A percentile compares a stretch with the other conserved stretches of the same genome.
Conservation (phyloP, 2,888 invertebrate species). For the Epinotia brunnichana region DNA sequence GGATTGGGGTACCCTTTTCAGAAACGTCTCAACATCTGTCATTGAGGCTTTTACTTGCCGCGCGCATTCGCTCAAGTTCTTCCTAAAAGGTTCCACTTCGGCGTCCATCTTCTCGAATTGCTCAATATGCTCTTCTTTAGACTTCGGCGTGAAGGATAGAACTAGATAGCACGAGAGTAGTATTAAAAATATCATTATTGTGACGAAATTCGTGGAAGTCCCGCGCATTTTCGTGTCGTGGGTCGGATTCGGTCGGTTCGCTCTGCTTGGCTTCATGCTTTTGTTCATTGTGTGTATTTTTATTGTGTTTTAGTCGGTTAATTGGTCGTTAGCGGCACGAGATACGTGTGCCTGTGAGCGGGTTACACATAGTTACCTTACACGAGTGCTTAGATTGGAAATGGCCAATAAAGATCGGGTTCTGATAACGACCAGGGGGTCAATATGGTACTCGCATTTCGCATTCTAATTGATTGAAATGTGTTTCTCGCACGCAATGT, state of each 20-base stretch:
- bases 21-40: conserved; percentile 70
- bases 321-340: conserved; percentile 61
- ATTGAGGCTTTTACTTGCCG: conserved; percentile 71
- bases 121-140: conserved; percentile 71
- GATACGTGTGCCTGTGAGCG: conserved; percentile 45
- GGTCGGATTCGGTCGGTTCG: conserved; percentile 50
- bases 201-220: conserved; percentile 48
- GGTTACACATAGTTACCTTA: conserved; percentile 44
- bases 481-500: neutral
- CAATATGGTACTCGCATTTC: neutral
- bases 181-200: conserved; percentile 50
- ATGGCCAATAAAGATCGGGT: conserved; percentile 27
- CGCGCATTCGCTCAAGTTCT: conserved; percentile 73
- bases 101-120: conserved; percentile 63
- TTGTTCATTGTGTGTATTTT: conserved; percentile 50
- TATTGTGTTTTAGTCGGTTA: conserved; percentile 52
- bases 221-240: conserved; percentile 54
- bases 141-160: conserved; percentile 64
- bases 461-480: neutral
- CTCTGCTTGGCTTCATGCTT: conserved; percentile 52
- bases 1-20: conserved; percentile 71
- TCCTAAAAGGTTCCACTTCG: conserved; percentile 74
- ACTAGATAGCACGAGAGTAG: conserved; percentile 58
- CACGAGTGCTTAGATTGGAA: conserved; percentile 28
- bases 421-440: conserved; percentile 11